Conservation (phyloP, 2,797 vertebrate species). For the Pempheris klunzingeri region DNA sequence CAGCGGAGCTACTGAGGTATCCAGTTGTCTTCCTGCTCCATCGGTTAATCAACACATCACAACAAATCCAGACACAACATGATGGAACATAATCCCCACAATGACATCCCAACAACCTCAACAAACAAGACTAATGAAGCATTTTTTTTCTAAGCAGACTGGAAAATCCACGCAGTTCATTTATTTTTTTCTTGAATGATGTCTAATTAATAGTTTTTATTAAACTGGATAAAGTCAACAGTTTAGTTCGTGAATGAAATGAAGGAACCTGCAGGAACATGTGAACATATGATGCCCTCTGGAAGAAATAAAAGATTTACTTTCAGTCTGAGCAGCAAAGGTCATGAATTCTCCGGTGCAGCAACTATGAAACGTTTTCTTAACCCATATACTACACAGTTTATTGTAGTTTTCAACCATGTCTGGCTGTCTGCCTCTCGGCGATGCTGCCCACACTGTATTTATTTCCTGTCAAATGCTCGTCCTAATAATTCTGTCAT, state of each 20-base stretch:
- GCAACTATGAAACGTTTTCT: constrained; percentile 57
- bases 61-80: constrained; percentile 65
- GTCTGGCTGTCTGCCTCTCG: constrained; percentile 68
- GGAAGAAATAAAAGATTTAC: constrained; percentile 49
- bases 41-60: constrained; percentile 70
- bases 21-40: constrained; percentile 48
- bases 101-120: constrained; percentile 32
- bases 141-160: constrained; percentile 9
- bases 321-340: constrained; percentile 48
- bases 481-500: constrained; percentile 69
- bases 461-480: constrained; percentile 82
- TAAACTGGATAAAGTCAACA: constrained; percentile 28
- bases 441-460: constrained; percentile 64
- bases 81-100: constrained; percentile 22
- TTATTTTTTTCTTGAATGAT: not conserved
- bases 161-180: too few species aligned
- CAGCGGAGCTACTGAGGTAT: constrained; percentile 38
- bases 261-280: constrained; percentile 14
- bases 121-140: constrained; percentile 30
- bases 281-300: constrained; percentile 26
- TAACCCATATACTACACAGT: constrained; percentile 64
- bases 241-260: constrained; percentile 4
- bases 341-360: constrained; percentile 37
- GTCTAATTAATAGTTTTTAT: constrained; percentile 27
- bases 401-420: constrained; percentile 67